phyloP scores from a whole-genome alignment of 2,888 invertebrate genomes.

The Sarcophaga carnaria region DNA sequence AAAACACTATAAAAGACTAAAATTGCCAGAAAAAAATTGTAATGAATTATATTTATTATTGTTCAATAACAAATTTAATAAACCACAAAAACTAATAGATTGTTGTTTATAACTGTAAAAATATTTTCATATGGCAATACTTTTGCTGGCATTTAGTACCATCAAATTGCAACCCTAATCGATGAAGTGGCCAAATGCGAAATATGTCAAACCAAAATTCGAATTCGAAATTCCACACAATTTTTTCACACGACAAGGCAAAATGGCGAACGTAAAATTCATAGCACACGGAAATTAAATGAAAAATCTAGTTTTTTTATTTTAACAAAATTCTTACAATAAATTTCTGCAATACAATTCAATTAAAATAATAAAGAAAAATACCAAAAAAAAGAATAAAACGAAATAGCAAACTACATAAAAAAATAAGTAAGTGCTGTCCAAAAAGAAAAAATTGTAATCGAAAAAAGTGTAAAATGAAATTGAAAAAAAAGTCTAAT shows the following conservation, averaged over 20 bases:
- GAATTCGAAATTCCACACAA: constrained; percentile 67
- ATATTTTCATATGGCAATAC: too few species aligned
- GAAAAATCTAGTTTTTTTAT: constrained; percentile 63
- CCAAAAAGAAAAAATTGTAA: constrained; percentile 2
- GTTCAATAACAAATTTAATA: too few species aligned
- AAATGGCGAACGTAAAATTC: constrained; percentile 71
- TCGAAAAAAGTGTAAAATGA: constrained; percentile 25
- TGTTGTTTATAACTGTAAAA: too few species aligned
- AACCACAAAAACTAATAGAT: too few species aligned
- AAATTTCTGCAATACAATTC: constrained; percentile 44
- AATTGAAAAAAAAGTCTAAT: constrained; percentile 28
- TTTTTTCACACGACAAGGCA: constrained; percentile 69
- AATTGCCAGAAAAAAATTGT: too few species aligned
- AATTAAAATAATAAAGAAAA: constrained; percentile 50
- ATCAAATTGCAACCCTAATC: constrained; percentile 24
- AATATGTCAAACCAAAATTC: constrained; percentile 65
- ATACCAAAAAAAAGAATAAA: constrained; percentile 48
- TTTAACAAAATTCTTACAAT: constrained; percentile 66
- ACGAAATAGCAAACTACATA: constrained; percentile 39
- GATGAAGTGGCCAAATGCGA: constrained; percentile 26
- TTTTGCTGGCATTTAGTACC: constrained; percentile 14
- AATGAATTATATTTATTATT: too few species aligned
- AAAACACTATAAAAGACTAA: too few species aligned
- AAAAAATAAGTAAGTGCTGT: constrained; percentile 67
- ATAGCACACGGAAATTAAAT: constrained; percentile 69